Percentiles rank a stretch among this genome's conserved stretches.
phyloP scores from a whole-genome alignment of 2,113 vertebrate genomes.

The Hypomesus transpacificus region DNA sequence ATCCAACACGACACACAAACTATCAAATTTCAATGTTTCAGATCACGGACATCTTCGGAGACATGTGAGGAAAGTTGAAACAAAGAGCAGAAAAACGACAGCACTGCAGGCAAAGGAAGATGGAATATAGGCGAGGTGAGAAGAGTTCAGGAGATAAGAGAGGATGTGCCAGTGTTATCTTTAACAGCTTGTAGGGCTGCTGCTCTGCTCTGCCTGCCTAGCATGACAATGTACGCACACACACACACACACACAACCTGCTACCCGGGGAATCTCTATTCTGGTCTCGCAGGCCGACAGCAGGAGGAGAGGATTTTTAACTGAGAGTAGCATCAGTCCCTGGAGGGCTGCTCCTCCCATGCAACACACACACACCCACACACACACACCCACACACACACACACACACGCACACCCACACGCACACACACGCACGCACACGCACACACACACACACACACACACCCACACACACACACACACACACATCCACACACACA shows the following conservation, averaged over 20 bases:
- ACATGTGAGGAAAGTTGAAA: neutral
- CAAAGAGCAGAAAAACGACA: neutral
- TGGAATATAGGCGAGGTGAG: conserved; percentile 1
- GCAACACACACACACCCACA: neutral
- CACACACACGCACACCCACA: neutral
- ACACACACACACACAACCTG: neutral
- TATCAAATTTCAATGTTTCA: too few species aligned
- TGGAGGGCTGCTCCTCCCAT: neutral
- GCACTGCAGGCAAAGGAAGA: conserved; percentile 7
- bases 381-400: neutral
- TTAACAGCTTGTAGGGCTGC: conserved; percentile 32
- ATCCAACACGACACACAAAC: too few species aligned
- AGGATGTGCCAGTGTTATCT: conserved; percentile 38
- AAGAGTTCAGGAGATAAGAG: conserved; percentile 20
- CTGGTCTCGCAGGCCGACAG: conserved; percentile 9
- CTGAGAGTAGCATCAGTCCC: neutral
- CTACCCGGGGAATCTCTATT: conserved; percentile 9
- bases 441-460: neutral
- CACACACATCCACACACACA: neutral
- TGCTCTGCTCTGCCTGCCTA: conserved; percentile 27
- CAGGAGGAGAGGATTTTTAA: conserved; percentile 11
- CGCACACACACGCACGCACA: neutral
- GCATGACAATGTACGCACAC: conserved; percentile 10
- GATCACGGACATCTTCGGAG: too few species aligned
- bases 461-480: conserved; percentile 1